Percentiles rank a stretch among this genome's conserved stretches.
Evolutionary conservation across 2,113 vertebrate species (phyloP).

Genomic region (Tyto alba): DNA sequence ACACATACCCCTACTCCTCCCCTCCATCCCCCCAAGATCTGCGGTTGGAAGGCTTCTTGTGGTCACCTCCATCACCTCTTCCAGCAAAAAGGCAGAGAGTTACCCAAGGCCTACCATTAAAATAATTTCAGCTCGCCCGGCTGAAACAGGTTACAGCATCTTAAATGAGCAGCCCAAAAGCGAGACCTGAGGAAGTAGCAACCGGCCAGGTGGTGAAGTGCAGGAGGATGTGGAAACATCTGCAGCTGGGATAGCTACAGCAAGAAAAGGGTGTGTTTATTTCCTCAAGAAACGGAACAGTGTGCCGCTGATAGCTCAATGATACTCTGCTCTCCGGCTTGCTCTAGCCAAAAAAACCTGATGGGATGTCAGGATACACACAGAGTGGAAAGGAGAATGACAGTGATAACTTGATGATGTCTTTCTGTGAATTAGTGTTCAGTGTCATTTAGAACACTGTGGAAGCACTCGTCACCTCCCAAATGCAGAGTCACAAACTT

Average conservation of each 20-base stretch:
- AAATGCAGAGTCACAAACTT: background rate
- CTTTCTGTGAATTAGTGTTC: background rate
- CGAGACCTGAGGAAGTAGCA: background rate
- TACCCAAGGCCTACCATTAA: background rate
- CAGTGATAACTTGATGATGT: background rate
- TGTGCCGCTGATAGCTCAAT: background rate
- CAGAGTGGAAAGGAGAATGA: background rate
- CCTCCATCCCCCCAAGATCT: background rate
- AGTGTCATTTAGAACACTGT: accelerated
- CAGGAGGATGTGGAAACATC: background rate
- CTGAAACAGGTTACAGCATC: background rate
- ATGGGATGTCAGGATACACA: background rate
- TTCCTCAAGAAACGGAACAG: background rate
- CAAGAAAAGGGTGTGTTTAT: background rate
- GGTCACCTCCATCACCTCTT: background rate
- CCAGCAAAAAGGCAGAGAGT: background rate
- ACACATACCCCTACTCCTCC: accelerated
- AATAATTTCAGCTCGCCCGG: background rate
- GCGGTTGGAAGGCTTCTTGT: background rate
- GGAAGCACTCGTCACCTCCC: background rate
- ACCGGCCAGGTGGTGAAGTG: background rate
- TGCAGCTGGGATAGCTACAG: background rate
- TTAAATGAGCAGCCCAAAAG: background rate
- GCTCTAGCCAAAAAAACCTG: background rate
- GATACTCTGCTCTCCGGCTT: background rate